phyloP scores from a whole-genome alignment of 2,113 vertebrate genomes.

The Macroglossus sobrinus region DNA sequence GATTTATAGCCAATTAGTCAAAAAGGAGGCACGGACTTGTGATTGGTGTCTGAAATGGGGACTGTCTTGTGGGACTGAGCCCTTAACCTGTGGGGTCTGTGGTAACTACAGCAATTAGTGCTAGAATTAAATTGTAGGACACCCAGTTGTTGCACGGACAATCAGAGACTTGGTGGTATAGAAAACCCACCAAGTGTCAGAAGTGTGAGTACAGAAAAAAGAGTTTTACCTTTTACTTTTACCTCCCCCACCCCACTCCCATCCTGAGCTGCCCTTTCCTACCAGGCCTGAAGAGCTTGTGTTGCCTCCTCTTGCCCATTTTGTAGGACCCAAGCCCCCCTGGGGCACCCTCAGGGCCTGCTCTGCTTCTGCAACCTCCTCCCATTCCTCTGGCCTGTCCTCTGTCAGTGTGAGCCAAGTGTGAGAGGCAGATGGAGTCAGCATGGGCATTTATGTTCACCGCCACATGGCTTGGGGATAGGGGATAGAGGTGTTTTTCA shows the following conservation, averaged over 20 bases:
- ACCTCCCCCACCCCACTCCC: not conserved
- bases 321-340: not conserved
- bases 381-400: not conserved
- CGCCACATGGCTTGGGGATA: rapidly evolving
- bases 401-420: rapidly evolving
- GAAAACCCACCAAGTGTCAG: not conserved
- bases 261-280: not conserved
- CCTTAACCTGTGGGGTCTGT: not conserved
- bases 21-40: not conserved
- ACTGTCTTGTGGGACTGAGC: not conserved
- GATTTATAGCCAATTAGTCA: not conserved
- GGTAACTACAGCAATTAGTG: not conserved
- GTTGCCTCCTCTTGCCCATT: not conserved
- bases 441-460: rapidly evolving
- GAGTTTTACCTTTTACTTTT: not conserved
- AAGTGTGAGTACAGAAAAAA: not conserved
- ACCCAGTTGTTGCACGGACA: not conserved
- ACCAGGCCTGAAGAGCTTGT: not conserved
- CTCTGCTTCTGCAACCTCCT: not conserved
- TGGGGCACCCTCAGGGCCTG: not conserved
- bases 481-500: not conserved
- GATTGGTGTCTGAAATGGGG: not conserved
- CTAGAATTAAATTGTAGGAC: not conserved
- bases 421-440: rapidly evolving
- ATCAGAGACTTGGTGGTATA: not conserved